Evolutionary conservation across 2,888 invertebrate genomes (phyloP).

Genomic region (Neoascia interrupta): DNA sequence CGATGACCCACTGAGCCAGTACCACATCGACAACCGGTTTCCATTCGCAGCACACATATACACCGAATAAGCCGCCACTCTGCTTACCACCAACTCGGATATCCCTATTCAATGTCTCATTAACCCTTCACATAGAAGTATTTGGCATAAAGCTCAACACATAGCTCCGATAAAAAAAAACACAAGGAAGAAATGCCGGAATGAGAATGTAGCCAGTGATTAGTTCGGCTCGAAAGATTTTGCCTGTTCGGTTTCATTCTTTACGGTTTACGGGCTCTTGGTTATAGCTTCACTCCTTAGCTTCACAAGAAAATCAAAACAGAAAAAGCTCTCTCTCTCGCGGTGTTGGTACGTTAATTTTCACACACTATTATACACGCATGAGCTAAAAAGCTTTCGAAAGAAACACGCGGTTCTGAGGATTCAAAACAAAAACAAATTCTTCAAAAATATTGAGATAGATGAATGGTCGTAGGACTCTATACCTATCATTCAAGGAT

Average conservation of each 20-base stretch:
- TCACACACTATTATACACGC: neutral
- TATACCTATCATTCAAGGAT: conserved; percentile 17
- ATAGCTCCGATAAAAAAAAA: neutral
- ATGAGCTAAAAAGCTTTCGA: conserved; percentile 28
- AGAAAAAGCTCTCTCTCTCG: conserved; percentile 10
- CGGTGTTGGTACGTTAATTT: too few relatives aligned
- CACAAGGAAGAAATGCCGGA: too few relatives aligned
- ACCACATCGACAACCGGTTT: conserved; percentile 17
- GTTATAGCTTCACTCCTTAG: neutral
- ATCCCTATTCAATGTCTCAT: conserved; percentile 46
- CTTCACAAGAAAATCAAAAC: neutral
- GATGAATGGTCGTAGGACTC: conserved; percentile 7
- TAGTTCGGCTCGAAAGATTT: conserved; percentile 10
- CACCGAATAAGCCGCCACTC: neutral
- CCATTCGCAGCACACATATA: conserved; percentile 16
- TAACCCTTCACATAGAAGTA: conserved; percentile 41
- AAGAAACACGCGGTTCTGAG: conserved; percentile 57
- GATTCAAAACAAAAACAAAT: conserved; percentile 61
- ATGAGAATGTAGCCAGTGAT: neutral
- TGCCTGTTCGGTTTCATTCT: too few relatives aligned
- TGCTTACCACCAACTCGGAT: conserved; percentile 24
- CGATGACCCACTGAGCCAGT: conserved; percentile 45
- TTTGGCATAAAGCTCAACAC: conserved; percentile 24
- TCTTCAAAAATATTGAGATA: neutral
- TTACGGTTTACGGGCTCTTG: too few relatives aligned